Evolutionary conservation across 1,140 invertebrate species (phyloP), one percentile per base, ranked within the genome.

Genomic region (Aethina tumida): DNA sequence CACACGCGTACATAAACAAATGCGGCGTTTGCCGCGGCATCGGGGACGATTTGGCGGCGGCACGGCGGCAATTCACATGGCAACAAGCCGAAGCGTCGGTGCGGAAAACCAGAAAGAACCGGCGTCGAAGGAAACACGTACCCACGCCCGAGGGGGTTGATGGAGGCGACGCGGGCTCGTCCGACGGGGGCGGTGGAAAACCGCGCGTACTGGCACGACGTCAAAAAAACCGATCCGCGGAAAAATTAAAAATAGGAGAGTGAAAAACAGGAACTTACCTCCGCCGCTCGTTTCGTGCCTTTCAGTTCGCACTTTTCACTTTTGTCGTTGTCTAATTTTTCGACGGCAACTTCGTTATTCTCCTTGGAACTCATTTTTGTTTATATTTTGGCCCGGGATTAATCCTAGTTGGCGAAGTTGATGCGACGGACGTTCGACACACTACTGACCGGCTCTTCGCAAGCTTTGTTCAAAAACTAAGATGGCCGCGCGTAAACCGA

Each of bases 241-340:
- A 41, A 41, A 41, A 35, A 14, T 30, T 36, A 36, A 42, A 29
- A 47, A 27, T 30, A 38, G 22, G 15, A 43, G 16, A 25, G 39
- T 38, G 26, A 27, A 39, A 40, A 42, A 43, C 44, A 45, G 45
- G 31, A 41, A 78, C 80, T 81, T 68, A 87, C 84, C 74, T 87
- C 84, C 54, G 82, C 80, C 67, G 83, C 74, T 72, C 84, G 79
- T 70, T 88, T 87, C 60, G 79, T 82, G 63, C 82, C 83, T 71
- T 87, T 87, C 51, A 85, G 69, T 56, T 84, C 81, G 62, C 77
- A 79, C 70, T 86, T 85, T 29, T 55, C 64, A 39, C 66, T 63
- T 68, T 82, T 83, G 60, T 83, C 80, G 64, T 78, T 82, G 59
- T 80, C 79, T 49, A 71, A 67, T 71, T 85, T 85, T 64, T 84